Base-by-base conservation (phyloP, 2,113 vertebrate species). In the Azemiops feae region DNA sequence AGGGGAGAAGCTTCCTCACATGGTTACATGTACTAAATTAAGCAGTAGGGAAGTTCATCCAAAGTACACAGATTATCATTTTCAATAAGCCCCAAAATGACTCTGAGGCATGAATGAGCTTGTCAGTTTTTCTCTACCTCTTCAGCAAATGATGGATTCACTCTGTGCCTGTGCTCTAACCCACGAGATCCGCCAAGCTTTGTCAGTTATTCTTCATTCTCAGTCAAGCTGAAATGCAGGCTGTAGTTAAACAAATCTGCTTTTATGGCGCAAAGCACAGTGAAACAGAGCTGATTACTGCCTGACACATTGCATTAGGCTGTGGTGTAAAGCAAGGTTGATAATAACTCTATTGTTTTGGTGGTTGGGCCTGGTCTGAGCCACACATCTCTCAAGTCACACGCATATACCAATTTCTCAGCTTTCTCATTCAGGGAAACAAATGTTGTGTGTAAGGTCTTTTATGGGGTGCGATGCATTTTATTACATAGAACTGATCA, bases 221-320 rank as follows among this genome's bases (percentile, higher is more conserved):
- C 96, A 96, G 96, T 97, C 98, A 98, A 91, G 98, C 98, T 98
- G 98, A 98, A 98, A 98, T 96, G 95, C 97, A 98, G 98, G 98
- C 97, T 98, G 98, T 97, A 98, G 98, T 99, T 98, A 98, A 98
- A 98, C 98, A 99, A 98, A 98, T 98, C 98, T 97, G 96, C 97
- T 97, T 98, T 98, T 98, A 98, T 97, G 95, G 96, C 97, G 97
- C 97, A 96, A 97, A 98, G 96, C 92, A 43, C 95, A 97, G 98
- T 98, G 99, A 99, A 99, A 99, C 98, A 69, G 98, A 99, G 98
- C 98, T 99, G 98, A 99, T 99, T 98, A 99, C 96, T 96, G 96
- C 95, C 98, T 98, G 98, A 98, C 98, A 98, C 97, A 96, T 96
- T 96, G 96, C 98, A 99, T 99, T 98, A 98, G 97, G 94, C 94